phyloP scores from a whole-genome alignment of 2,113 vertebrate species.

The Charadrius vociferus region DNA sequence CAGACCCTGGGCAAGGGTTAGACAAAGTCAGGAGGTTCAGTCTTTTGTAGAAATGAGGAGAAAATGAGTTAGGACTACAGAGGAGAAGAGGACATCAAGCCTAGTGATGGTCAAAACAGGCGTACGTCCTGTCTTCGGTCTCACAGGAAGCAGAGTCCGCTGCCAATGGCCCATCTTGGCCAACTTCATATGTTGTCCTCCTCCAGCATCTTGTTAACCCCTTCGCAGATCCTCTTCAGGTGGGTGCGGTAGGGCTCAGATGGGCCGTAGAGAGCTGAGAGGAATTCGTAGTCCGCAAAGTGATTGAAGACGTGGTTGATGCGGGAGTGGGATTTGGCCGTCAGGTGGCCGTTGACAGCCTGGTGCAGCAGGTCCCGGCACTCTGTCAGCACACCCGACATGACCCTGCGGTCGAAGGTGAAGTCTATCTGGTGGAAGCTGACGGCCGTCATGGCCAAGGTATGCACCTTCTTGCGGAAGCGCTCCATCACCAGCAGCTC shows the following conservation, averaged over 20 bases:
- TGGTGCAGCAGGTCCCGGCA: constrained; percentile 93
- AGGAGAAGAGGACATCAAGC: not conserved
- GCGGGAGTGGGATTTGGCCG: constrained; percentile 90
- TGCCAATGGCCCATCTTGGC: rapidly evolving
- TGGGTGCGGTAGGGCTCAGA: constrained; percentile 86
- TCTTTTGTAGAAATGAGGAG: not conserved
- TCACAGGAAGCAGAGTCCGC: not conserved
- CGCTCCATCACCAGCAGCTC: constrained; percentile 85
- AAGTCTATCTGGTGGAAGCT: constrained; percentile 98
- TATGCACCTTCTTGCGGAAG: constrained; percentile 90
- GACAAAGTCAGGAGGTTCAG: not conserved
- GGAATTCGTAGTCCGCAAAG: constrained; percentile 91
- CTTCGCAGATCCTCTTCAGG: constrained; percentile 86
- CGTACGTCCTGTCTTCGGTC: rapidly evolving
- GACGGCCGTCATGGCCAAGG: constrained; percentile 91
- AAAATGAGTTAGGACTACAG: not conserved
- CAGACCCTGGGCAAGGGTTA: not conserved
- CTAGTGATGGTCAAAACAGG: not conserved
- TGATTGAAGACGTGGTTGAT: constrained; percentile 94
- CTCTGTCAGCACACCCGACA: constrained; percentile 85
- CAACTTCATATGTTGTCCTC: constrained; percentile 86
- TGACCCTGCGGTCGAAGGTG: constrained; percentile 94
- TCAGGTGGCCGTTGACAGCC: constrained; percentile 89
- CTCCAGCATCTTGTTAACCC: constrained; percentile 90
- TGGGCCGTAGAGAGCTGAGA: constrained; percentile 85